phyloP scores from a whole-genome alignment of 2,888 invertebrate genomes.

The Parnassius glacialis region DNA sequence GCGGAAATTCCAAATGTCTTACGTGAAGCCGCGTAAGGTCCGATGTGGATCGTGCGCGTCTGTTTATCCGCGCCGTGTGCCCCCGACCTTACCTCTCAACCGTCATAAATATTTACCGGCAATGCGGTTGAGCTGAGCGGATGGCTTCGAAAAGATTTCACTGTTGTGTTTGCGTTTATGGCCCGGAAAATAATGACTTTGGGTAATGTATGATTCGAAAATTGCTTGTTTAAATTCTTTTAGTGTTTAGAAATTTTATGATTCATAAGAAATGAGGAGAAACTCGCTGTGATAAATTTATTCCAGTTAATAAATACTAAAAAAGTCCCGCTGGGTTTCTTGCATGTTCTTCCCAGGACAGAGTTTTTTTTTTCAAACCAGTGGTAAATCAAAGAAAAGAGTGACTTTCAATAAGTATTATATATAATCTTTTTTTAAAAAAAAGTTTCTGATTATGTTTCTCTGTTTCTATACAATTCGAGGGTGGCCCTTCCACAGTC shows the following conservation, averaged over 20 bases:
- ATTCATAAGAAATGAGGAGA: too few species aligned
- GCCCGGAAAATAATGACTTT: slow-evolving; percentile 22
- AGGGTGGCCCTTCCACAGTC: too few species aligned
- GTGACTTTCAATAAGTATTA: too few species aligned
- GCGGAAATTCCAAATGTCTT: slow-evolving; percentile 41
- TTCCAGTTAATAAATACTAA: too few species aligned
- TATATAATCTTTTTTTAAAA: too few species aligned
- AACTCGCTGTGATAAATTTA: too few species aligned
- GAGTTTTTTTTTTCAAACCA: too few species aligned
- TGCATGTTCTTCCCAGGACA: too few species aligned
- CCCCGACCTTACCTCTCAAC: slow-evolving; percentile 32
- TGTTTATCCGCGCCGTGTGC: slow-evolving; percentile 13
- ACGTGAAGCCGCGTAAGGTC: slow-evolving; percentile 37
- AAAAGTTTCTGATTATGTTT: too few species aligned
- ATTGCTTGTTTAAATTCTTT: not conserved
- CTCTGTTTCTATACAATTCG: too few species aligned
- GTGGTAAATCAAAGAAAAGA: too few species aligned
- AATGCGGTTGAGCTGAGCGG: slow-evolving; percentile 34
- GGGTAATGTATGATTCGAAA: slow-evolving; percentile 8
- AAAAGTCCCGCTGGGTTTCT: too few species aligned
- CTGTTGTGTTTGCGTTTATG: slow-evolving; percentile 26
- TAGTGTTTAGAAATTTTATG: not conserved
- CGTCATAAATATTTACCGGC: slow-evolving; percentile 46
- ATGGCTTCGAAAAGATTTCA: slow-evolving; percentile 35
- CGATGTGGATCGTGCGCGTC: slow-evolving; percentile 31